These are phyloP conservation scores for Malthinus seriepunctatus DNA, from an alignment of 2,888 invertebrate genomes.

Conservation along the genomic window DNA sequence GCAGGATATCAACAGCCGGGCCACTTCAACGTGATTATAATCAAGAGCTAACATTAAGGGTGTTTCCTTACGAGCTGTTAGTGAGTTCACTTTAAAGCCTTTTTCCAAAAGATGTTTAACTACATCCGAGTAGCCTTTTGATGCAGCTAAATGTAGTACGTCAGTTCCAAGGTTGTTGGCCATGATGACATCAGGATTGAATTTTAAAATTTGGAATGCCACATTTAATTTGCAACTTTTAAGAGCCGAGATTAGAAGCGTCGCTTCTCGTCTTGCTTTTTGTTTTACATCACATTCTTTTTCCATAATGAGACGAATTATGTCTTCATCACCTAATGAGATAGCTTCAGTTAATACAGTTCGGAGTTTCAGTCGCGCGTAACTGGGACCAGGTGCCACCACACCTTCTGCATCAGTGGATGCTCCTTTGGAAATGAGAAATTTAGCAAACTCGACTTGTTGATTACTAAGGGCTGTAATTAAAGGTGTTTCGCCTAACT, in stretches of 20 bases:
- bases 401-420: neutral
- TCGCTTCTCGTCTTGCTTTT: neutral
- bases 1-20: neutral
- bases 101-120: neutral
- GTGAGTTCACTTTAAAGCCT: neutral
- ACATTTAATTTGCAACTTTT: neutral
- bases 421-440: neutral
- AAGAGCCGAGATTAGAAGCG: neutral
- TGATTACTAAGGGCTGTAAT: neutral
- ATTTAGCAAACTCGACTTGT: neutral
- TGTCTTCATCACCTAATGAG: neutral
- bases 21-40: neutral
- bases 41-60: neutral
- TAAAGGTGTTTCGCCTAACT: neutral
- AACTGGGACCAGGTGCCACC: no score
- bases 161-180: neutral
- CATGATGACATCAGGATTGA: neutral
- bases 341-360: neutral
- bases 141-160: neutral
- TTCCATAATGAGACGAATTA: neutral
- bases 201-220: neutral
- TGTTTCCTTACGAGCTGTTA: neutral
- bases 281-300: neutral
- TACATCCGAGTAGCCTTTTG: neutral
- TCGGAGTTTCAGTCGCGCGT: neutral